Evolutionary conservation across 2,888 invertebrate genomes (phyloP).

Genomic region (Octodonta nipae): DNA sequence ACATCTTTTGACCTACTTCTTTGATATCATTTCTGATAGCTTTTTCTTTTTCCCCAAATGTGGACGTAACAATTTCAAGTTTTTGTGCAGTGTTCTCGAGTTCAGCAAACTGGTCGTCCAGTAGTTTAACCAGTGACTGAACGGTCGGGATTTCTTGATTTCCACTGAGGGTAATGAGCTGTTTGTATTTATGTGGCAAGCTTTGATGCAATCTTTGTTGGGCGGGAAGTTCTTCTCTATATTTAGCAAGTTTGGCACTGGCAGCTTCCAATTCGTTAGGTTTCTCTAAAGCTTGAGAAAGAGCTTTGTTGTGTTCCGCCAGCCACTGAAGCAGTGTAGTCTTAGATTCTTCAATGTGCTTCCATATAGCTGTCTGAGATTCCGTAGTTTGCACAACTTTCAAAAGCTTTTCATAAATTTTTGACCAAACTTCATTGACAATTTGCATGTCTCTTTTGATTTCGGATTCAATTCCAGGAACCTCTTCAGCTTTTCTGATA

Average conservation of each 20-base stretch:
- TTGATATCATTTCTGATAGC: constrained; percentile 60
- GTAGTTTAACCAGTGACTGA: constrained; percentile 48
- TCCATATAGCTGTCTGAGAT: constrained; percentile 83
- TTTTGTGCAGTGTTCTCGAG: constrained; percentile 60
- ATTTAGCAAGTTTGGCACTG: constrained; percentile 64
- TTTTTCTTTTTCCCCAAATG: constrained; percentile 61
- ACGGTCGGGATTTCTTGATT: constrained; percentile 57
- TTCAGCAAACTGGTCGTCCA: constrained; percentile 64
- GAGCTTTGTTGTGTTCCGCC: constrained; percentile 61
- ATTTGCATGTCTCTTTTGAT: constrained; percentile 47
- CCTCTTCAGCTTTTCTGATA: constrained; percentile 52
- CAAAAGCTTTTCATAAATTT: constrained; percentile 54
- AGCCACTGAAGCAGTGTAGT: constrained; percentile 75
- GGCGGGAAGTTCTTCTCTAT: constrained; percentile 71
- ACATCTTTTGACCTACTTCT: constrained; percentile 52
- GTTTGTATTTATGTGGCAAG: constrained; percentile 65
- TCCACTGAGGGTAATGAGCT: constrained; percentile 62
- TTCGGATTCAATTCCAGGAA: constrained; percentile 51
- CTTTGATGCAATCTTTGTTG: constrained; percentile 64
- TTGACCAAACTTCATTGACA: constrained; percentile 56
- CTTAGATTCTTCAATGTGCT: constrained; percentile 77
- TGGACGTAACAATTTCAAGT: constrained; percentile 57
- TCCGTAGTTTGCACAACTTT: constrained; percentile 69
- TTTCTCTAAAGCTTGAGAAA: constrained; percentile 63
- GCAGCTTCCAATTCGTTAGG: constrained; percentile 70